phyloP scores from a whole-genome alignment of 2,797 vertebrate genomes.

The Tapirus indicus region DNA sequence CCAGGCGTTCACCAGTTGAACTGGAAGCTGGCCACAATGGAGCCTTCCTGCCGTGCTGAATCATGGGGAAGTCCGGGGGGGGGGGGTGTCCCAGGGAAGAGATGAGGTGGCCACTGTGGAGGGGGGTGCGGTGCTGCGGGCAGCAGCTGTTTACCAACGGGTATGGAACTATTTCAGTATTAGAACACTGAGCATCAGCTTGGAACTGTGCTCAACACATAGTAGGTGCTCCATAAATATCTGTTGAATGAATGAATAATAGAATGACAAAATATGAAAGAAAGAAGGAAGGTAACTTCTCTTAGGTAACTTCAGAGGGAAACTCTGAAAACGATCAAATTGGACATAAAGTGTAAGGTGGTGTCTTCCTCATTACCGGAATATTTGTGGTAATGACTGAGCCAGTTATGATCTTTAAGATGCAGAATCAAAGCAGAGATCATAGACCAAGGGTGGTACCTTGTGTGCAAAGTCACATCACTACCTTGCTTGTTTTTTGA shows the following conservation, averaged over 20 bases:
- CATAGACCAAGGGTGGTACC: not conserved
- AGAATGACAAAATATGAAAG: not conserved
- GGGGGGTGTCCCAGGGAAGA: not conserved
- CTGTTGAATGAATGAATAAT: not conserved
- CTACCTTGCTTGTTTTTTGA: not conserved
- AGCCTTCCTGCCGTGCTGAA: not conserved
- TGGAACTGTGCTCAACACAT: not conserved
- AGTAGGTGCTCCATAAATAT: not conserved
- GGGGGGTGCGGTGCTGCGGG: not conserved
- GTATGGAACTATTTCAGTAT: not conserved
- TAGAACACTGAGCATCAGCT: not conserved
- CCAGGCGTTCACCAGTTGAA: not conserved
- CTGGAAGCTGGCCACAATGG: not conserved
- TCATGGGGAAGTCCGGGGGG: not conserved
- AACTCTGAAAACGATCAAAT: not conserved
- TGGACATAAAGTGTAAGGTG: not conserved
- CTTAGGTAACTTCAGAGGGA: not conserved
- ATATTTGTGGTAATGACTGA: not conserved
- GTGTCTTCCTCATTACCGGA: not conserved
- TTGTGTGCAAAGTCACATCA: not conserved
- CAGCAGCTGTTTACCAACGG: not conserved
- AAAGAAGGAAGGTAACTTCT: not conserved
- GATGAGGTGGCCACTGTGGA: not conserved
- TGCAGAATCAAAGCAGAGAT: not conserved
- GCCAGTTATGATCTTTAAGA: not conserved